phyloP scores from a whole-genome alignment of 2,113 vertebrate species.

The Isurus oxyrinchus region DNA sequence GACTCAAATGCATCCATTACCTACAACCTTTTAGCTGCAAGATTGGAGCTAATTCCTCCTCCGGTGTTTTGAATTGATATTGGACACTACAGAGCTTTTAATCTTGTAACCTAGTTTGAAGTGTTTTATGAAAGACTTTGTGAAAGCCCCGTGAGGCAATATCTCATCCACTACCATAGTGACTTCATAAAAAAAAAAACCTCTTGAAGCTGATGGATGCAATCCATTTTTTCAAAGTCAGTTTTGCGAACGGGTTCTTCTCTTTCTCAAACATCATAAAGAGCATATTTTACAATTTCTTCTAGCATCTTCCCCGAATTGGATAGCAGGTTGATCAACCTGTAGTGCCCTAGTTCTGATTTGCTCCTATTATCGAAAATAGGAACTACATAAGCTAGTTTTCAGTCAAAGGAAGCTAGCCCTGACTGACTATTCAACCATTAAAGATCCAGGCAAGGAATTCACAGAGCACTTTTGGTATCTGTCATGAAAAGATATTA shows the following conservation, averaged over 20 bases:
- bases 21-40: too few relatives aligned
- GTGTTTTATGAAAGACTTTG: background rate
- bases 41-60: too few relatives aligned
- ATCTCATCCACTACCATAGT: background rate
- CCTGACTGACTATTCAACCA: background rate
- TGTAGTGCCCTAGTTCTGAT: background rate
- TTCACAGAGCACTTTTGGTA: background rate
- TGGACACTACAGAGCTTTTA: too few relatives aligned
- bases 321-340: background rate
- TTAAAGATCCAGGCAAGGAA: background rate
- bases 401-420: background rate
- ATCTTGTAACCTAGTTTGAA: too few relatives aligned
- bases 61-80: too few relatives aligned
- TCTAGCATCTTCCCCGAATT: background rate
- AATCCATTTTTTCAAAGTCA: background rate
- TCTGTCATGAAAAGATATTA: too few relatives aligned
- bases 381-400: background rate
- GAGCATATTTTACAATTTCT: background rate
- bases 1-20: too few relatives aligned
- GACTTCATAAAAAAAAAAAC: background rate
- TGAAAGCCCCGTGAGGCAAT: background rate
- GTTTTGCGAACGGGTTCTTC: background rate
- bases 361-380: background rate
- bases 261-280: too few relatives aligned
- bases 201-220: background rate